These are phyloP conservation scores for Phrynocephalus guinanensis DNA, from an alignment of 2,797 vertebrate genomes.

Conservation along the genomic window DNA sequence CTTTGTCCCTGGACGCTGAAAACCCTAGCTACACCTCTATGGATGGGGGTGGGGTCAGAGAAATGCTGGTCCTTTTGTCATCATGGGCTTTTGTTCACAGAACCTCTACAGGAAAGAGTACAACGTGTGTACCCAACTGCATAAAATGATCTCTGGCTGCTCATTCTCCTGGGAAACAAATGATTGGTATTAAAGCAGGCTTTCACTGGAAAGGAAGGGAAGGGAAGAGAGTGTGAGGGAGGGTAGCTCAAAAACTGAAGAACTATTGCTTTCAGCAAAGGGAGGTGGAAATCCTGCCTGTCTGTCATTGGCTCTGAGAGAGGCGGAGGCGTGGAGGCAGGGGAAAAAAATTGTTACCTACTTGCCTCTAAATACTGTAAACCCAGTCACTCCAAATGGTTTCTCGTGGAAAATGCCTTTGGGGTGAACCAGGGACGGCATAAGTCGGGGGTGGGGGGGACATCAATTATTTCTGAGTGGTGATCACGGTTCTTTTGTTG, in stretches of 20 bases:
- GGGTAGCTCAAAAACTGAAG: neutral
- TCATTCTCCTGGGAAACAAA: neutral
- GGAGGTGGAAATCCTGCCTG: neutral
- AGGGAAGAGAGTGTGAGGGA: neutral
- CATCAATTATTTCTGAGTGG: neutral
- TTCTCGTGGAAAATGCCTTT: conserved; percentile 73
- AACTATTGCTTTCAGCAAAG: neutral
- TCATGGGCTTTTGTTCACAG: neutral
- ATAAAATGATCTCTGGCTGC: neutral
- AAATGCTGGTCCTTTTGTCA: neutral
- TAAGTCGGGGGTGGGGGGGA: conserved; percentile 68
- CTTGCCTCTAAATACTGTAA: conserved; percentile 67
- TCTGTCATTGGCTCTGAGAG: neutral
- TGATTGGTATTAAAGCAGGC: neutral
- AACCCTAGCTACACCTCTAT: neutral
- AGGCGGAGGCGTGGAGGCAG: conserved; percentile 33
- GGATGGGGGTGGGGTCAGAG: neutral
- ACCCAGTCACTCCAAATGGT: conserved; percentile 66
- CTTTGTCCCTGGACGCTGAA: neutral
- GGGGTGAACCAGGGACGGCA: conserved; percentile 65
- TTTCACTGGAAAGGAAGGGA: neutral
- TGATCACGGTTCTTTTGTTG: neutral
- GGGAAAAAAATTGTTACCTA: neutral
- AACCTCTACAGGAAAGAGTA: neutral
- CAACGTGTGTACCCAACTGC: neutral